Percentiles rank a stretch among this genome's conserved stretches.
Evolutionary conservation across 2,113 vertebrate genomes (phyloP).

Genomic region (Verasper variegatus): DNA sequence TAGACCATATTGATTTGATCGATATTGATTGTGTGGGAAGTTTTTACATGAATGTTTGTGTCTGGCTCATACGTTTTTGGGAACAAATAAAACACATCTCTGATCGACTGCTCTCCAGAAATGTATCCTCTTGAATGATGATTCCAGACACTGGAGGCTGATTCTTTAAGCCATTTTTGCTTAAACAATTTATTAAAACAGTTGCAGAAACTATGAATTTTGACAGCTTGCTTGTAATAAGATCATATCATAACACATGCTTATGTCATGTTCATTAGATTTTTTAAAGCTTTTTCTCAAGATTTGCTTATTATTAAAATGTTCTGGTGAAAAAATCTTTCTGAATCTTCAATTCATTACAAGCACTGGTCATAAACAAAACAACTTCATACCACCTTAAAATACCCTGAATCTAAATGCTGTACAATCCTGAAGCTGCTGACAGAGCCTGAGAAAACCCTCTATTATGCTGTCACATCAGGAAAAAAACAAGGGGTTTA

Average conservation of each 20-base stretch:
- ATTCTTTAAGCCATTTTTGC: no score
- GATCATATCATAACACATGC: background rate
- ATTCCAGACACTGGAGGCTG: background rate
- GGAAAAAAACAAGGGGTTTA: slow-evolving; percentile 4
- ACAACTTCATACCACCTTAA: background rate
- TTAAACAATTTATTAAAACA: background rate
- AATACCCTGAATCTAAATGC: background rate
- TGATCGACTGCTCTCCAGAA: no score
- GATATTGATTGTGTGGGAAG: no score
- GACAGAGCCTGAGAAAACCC: slow-evolving; percentile 1
- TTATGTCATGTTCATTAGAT: background rate
- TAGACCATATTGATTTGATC: no score
- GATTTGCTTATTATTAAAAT: slow-evolving; percentile 1
- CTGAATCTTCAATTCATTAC: slow-evolving; percentile 18
- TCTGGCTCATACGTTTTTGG: no score
- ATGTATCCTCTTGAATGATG: no score
- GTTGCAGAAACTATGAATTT: background rate
- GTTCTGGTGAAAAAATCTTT: slow-evolving; percentile 6
- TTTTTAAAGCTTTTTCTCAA: background rate
- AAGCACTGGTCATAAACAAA: background rate
- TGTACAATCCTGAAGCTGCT: background rate
- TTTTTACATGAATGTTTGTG: no score
- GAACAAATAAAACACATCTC: no score
- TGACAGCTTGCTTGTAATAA: background rate
- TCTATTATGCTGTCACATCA: background rate